These are phyloP conservation scores for Barypeithes pellucidus DNA, from an alignment of 2,888 invertebrate species.

Conservation along the genomic window DNA sequence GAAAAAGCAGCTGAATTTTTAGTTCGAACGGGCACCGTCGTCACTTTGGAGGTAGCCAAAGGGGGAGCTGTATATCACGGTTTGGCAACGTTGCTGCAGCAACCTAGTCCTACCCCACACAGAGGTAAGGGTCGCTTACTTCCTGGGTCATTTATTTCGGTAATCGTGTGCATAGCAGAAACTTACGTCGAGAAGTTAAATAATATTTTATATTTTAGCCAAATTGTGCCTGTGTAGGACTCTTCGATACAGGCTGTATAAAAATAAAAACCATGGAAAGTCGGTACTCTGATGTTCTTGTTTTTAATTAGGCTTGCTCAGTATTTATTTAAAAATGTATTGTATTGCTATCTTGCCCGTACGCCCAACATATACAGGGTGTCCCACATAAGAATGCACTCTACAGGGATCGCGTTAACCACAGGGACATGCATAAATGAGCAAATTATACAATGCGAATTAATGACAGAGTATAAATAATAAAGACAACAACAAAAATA, in stretches of 20 bases:
- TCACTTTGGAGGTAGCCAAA: conserved; percentile 96
- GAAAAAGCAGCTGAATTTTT: conserved; percentile 96
- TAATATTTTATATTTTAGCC: conserved; percentile 20
- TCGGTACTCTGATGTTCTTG: not conserved
- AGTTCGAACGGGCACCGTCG: conserved; percentile 93
- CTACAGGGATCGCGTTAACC: too few species aligned
- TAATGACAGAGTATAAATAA: too few species aligned
- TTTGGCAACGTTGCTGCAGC: conserved; percentile 91
- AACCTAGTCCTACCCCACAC: conserved; percentile 88
- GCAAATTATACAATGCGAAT: too few species aligned
- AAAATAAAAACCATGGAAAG: conserved; percentile 18
- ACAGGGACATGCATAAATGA: too few species aligned
- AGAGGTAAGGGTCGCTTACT: conserved; percentile 74
- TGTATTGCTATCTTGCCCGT: too few species aligned
- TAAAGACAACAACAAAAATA: too few species aligned
- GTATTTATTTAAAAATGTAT: too few species aligned
- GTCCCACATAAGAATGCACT: too few species aligned
- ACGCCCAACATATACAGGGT: too few species aligned
- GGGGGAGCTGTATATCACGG: conserved; percentile 98
- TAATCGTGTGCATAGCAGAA: not conserved
- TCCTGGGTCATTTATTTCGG: not conserved
- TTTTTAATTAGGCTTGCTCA: too few species aligned
- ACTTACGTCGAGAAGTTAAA: not conserved
- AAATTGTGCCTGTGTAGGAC: conserved; percentile 1
- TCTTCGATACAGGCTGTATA: conserved; percentile 9